Evolutionary conservation across 2,888 invertebrate species (phyloP), one percentile per base, ranked within the genome.

Genomic region (Hyalella azteca): DNA sequence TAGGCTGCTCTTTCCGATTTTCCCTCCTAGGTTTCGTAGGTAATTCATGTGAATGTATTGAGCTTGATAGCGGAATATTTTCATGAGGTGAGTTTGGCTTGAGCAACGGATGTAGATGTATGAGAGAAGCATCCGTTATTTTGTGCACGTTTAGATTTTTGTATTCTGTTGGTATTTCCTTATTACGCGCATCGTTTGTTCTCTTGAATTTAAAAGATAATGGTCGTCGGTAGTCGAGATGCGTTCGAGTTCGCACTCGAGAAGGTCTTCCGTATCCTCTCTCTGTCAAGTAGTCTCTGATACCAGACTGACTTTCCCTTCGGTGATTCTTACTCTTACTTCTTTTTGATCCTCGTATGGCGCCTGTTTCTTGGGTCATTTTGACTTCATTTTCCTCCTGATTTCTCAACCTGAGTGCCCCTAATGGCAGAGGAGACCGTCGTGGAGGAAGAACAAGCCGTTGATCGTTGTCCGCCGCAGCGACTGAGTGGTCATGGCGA

Each of bases 131-230:
- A 54, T 26, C 26, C 29, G 22, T 26, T 26, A 29, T 9, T 26
- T 45, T 41, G 22, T 13, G n/a, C 45, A 41, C 11, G 39, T 15
- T 36, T 26, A 4, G 41, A 2, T 36, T 41, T 73, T n/a, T 32
- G 11, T 40, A 22, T 26, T 54, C 32, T 36, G 39, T 4, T 5
- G n/a, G n/a, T n/a, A n/a, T n/a, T n/a, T n/a, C n/a, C n/a, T 40
- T 9, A 1, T 73, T 73, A 73, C 41, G 11, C 22, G 41, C n/a
- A 5, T 40, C 40, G 5, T 49, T 41, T 40, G 79, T 78, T 29
- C 78, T 78, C n/a, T 22, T 77, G 76, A 78, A 83, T 50, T 80
- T 83, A 77, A 83, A 83, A n/a, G 83, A 78, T 19, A 83, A 78
- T 32, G 83, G 83, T 22, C 83, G 78, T 19, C 83, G 73, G 41